Conservation (phyloP, 2,113 vertebrate genomes). For the Dromaius novaehollandiae region DNA sequence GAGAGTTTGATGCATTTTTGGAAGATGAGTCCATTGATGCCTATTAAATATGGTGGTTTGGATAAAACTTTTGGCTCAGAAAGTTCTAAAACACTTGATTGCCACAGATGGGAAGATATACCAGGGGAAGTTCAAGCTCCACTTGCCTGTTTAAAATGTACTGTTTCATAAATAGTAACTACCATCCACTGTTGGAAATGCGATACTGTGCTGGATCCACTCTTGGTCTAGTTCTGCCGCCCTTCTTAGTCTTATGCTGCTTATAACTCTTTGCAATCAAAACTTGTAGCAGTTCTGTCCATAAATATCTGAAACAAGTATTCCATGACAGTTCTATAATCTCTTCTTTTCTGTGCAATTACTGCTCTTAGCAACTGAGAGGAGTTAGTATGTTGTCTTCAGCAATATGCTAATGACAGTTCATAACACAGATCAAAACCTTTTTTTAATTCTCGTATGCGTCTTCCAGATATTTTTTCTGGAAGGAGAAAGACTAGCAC, state of each 20-base stretch:
- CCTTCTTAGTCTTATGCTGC: neutral
- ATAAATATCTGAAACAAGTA: neutral
- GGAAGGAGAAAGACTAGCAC: neutral
- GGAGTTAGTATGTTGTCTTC: neutral
- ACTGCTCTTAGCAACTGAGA: neutral
- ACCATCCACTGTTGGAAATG: neutral
- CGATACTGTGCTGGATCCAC: neutral
- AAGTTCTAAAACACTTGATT: neutral
- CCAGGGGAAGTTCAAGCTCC: neutral
- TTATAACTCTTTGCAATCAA: neutral
- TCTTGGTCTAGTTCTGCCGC: neutral
- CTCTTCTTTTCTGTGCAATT: neutral
- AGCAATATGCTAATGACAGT: neutral
- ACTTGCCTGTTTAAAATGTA: neutral
- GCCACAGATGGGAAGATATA: neutral
- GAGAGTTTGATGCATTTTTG: neutral
- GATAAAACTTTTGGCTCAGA: neutral
- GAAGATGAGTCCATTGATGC: neutral
- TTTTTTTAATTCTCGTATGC: neutral
- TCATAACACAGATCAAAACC: neutral
- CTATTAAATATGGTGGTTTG: neutral
- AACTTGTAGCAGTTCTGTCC: neutral
- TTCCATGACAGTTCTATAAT: neutral
- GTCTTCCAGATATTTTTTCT: constrained; percentile 19
- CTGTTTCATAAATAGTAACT: neutral